These are phyloP conservation scores for Apostichopus parvimensis DNA, from an alignment of 35 echinoderm and acorn worm genomes.

Conservation along the genomic window DNA sequence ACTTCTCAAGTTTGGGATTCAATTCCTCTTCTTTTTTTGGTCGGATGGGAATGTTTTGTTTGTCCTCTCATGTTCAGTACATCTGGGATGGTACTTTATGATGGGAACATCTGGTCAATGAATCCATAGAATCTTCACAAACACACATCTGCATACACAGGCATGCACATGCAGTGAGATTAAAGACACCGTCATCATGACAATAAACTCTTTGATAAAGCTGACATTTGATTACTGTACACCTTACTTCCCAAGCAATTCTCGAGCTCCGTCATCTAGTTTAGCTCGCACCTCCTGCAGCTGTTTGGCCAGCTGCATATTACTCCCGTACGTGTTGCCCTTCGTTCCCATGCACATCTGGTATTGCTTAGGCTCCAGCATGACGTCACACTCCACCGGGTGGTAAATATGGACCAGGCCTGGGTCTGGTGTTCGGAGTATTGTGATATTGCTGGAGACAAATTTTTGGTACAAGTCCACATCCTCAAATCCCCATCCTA, in stretches of 20 bases:
- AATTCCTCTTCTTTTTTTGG: too few species aligned
- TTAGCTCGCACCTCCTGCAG: slow-evolving; percentile 62
- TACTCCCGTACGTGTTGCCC: slow-evolving; percentile 72
- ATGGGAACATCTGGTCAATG: too few species aligned
- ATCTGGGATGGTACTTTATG: too few species aligned
- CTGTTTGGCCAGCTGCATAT: slow-evolving; percentile 70
- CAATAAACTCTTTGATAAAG: too few species aligned
- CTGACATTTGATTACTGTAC: too few species aligned
- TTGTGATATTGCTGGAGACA: slow-evolving; percentile 87
- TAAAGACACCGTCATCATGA: too few species aligned
- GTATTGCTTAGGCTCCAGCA: slow-evolving; percentile 79
- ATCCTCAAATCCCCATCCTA: slow-evolving; percentile 96
- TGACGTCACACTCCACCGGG: slow-evolving; percentile 73
- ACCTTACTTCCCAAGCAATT: slow-evolving; percentile 10
- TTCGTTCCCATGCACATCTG: slow-evolving; percentile 94
- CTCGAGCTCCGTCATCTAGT: slow-evolving; percentile 41
- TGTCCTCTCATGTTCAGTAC: too few species aligned
- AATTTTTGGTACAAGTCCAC: slow-evolving; percentile 97
- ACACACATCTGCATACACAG: too few species aligned
- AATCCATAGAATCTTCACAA: too few species aligned
- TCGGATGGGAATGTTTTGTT: too few species aligned
- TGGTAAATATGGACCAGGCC: slow-evolving; percentile 95
- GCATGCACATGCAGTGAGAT: too few species aligned
- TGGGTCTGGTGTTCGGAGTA: slow-evolving; percentile 84
- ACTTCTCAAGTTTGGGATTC: too few species aligned